Evolutionary conservation across 2,113 vertebrate species (phyloP).

Genomic region (Semicossyphus pulcher): DNA sequence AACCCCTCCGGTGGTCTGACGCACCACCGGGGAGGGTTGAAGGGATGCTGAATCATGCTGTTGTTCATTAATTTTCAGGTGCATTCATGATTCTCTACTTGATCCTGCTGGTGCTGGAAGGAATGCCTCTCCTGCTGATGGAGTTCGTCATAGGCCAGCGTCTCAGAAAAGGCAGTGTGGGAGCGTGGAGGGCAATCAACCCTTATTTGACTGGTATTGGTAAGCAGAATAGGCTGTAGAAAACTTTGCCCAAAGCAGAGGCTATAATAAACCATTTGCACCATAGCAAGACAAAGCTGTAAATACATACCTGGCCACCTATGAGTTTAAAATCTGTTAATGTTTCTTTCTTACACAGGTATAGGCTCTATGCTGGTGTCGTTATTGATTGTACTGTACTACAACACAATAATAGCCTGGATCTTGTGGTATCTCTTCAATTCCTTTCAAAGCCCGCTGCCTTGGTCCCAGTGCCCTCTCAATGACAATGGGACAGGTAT

Average conservation of each 20-base stretch:
- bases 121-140: conserved; percentile 89
- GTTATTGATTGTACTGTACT: conserved; percentile 90
- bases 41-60: background rate
- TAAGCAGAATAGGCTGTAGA: conserved; percentile 60
- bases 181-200: conserved; percentile 89
- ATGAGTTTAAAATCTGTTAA: background rate
- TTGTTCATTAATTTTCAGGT: conserved; percentile 74
- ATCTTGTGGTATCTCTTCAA: conserved; percentile 78
- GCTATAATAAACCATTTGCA: background rate
- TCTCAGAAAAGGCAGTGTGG: conserved; percentile 89
- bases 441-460: conserved; percentile 84
- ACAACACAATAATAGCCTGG: conserved; percentile 93
- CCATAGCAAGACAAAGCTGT: conserved; percentile 34
- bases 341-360: conserved; percentile 74
- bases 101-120: conserved; percentile 92
- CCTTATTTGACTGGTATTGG: conserved; percentile 91
- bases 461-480: conserved; percentile 90
- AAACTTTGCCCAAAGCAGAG: background rate
- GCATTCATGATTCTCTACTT: conserved; percentile 96
- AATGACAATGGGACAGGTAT: conserved; percentile 86
- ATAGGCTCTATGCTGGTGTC: conserved; percentile 91
- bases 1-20: no score
- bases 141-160: conserved; percentile 95
- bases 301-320: background rate
- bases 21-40: no score